Base-by-base conservation (phyloP, 2,797 vertebrate species). In the Enteromius mattozi region DNA sequence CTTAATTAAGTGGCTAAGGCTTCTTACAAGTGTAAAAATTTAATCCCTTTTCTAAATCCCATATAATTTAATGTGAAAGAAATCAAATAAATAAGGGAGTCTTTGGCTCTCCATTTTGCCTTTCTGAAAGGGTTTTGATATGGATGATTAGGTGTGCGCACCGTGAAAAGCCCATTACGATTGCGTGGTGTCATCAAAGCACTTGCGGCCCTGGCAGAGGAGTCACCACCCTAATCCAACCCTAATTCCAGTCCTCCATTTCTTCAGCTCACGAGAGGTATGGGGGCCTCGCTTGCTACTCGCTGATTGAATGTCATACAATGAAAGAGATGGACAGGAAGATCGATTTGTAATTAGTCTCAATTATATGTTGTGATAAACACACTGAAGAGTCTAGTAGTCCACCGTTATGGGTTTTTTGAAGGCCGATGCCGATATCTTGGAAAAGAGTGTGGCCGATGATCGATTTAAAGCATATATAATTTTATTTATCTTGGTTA, bases 51-150 rank as follows among this genome's bases (percentile, higher is more conserved):
- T 92, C 90, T 91, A 94, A 95, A 94, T 95, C 93, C 93, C 91
- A 89, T 91, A 94, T 94, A 94, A 94, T 94, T 94, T 94, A 93
- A 94, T 94, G 91, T 93, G 92, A 93, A 93, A 90, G 91, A 93
- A 94, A 93, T 94, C 89, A 93, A 93, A 94, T 94, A 94, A 94
- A 94, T 94, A 93, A 92, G 89, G 81, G 79, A 86, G 87, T 91
- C 87, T 37, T 51, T 84, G 89, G 89, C 91, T 87, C 17, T 87
- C 83, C 91, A 84, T 87, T 89, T 88, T 87, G 78, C 82, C 78
- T 84, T 86, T 74, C 87, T 92, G 89, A 92, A 92, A 91, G 91
- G 89, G 90, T 85, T 93, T 93, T 93, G 92, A 95, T 93, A 94
- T 86, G 94, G 94, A 91, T 94, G 93, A 95, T 95, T 94, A 95